These are phyloP conservation scores for Bruchidius siliquastri DNA, from an alignment of 2,888 invertebrate genomes.

Conservation along the genomic window DNA sequence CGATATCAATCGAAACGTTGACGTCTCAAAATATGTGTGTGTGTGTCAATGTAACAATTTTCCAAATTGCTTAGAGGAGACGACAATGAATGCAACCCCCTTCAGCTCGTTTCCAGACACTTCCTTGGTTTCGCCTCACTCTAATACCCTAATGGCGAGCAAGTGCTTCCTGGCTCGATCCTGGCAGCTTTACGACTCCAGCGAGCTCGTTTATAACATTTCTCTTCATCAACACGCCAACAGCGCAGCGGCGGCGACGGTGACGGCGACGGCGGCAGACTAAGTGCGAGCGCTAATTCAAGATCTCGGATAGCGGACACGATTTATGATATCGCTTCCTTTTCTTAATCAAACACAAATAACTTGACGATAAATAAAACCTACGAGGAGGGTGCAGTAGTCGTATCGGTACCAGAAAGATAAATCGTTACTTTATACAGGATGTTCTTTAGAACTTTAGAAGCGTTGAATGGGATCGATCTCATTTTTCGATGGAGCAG, in stretches of 20 bases:
- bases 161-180: slow-evolving; percentile 41
- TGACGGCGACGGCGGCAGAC: slow-evolving; percentile 13
- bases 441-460: too few relatives aligned
- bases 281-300: slow-evolving; percentile 28
- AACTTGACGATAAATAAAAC: background rate
- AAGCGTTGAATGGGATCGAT: too few relatives aligned
- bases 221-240: slow-evolving; percentile 40
- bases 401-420: background rate
- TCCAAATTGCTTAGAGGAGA: too few relatives aligned
- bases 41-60: too few relatives aligned
- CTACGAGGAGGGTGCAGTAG: background rate
- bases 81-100: background rate
- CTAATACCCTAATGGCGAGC: slow-evolving; percentile 36
- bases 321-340: background rate
- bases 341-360: background rate
- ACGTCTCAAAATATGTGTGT: too few relatives aligned
- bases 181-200: slow-evolving; percentile 42
- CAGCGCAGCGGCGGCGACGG: slow-evolving; percentile 5
- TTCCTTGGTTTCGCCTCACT: slow-evolving; percentile 26
- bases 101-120: background rate
- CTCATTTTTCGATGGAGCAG: too few relatives aligned
- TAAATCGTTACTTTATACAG: background rate
- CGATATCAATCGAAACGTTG: too few relatives aligned
- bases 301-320: background rate
- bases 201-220: slow-evolving; percentile 38